Conservation (phyloP, 2,113 vertebrate species). For the Willisornis vidua region DNA sequence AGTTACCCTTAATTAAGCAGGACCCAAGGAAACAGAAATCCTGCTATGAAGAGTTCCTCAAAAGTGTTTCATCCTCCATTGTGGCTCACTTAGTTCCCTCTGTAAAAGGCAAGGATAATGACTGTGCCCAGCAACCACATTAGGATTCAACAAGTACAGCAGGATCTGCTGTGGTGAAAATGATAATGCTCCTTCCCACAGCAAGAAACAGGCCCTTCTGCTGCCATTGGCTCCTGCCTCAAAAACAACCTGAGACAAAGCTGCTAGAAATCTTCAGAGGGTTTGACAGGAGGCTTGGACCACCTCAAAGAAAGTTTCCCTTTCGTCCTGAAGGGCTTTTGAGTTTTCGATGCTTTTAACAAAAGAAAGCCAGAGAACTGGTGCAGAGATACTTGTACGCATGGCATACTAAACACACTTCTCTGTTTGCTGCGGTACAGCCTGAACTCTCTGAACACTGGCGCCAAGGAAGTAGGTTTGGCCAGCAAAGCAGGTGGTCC, state of each 20-base stretch:
- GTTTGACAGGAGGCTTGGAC: conserved; percentile 62
- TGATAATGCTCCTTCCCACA: conserved; percentile 58
- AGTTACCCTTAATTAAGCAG: conserved; percentile 58
- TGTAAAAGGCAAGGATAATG: conserved; percentile 34
- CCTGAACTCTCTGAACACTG: conserved; percentile 59
- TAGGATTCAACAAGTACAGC: conserved; percentile 21
- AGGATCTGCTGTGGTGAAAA: conserved; percentile 45
- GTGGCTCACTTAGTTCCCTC: neutral
- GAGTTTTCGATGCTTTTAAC: conserved; percentile 25
- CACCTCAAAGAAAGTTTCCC: conserved; percentile 64
- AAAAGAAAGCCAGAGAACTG: conserved; percentile 55
- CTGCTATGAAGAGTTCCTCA: conserved; percentile 54
- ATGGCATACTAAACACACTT: conserved; percentile 46
- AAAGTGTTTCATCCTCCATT: conserved; percentile 34
- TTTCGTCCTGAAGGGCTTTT: conserved; percentile 52
- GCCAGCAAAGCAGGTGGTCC: conserved; percentile 78
- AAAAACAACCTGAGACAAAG: conserved; percentile 73
- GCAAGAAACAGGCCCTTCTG: conserved; percentile 46
- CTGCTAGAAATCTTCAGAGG: conserved; percentile 65
- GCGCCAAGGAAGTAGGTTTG: conserved; percentile 63
- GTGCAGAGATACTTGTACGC: conserved; percentile 15
- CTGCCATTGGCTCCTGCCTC: conserved; percentile 51
- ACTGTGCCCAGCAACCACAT: conserved; percentile 33
- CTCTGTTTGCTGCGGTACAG: conserved; percentile 69
- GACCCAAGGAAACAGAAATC: conserved; percentile 57